Conservation (phyloP, 2,113 vertebrate genomes). For the Gallinago jamesoni region DNA sequence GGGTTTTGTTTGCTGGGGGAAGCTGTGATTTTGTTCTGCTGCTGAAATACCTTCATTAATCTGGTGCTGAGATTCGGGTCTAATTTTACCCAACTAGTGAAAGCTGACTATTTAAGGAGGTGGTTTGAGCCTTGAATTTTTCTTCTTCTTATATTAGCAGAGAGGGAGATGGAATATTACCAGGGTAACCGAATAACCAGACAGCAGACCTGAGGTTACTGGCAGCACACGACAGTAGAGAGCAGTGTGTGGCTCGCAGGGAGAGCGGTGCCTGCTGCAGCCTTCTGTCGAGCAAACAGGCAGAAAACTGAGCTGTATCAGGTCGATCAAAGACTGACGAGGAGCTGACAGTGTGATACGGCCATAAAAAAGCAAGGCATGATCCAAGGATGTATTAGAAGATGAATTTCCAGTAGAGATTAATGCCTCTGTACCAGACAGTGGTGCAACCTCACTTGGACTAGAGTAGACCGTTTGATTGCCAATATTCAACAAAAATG, state of each 20-base stretch:
- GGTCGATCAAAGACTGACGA: neutral
- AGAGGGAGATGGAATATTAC: neutral
- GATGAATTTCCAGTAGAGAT: constrained; percentile 14
- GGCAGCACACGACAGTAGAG: neutral
- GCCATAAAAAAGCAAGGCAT: neutral
- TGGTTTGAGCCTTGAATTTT: neutral
- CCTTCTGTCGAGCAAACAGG: neutral
- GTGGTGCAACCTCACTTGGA: neutral
- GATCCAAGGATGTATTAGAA: neutral
- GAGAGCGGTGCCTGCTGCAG: neutral
- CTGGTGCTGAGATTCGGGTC: neutral
- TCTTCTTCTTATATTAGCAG: neutral
- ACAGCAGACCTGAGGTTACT: neutral
- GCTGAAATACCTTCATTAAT: neutral
- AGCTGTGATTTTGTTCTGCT: neutral
- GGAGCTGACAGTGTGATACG: neutral
- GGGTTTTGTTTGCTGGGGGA: neutral
- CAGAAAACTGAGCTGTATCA: neutral
- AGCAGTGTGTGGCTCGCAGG: neutral
- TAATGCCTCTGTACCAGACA: neutral
- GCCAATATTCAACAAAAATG: neutral
- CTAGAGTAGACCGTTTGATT: neutral
- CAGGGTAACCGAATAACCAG: neutral
- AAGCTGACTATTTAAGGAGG: neutral
- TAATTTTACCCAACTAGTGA: neutral